Conservation (phyloP, 1,140 invertebrate genomes). For the roundworm (Caenorhabditis elegans) region WBcel235 BX284605.5:12531001-12531500, state of each 20-base stretch:
- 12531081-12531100: conserved; percentile 1
- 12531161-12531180: not conserved
- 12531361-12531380: too few species aligned
- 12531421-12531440: too few species aligned
- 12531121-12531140: conserved; percentile 3
- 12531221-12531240: not conserved
- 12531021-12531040: not conserved
- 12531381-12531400: too few species aligned
- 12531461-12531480: too few species aligned
- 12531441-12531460: too few species aligned
- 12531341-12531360: too few species aligned
- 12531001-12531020: too few species aligned
- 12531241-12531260: not conserved
- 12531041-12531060: conserved; percentile 14
- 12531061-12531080: not conserved
- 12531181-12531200: not conserved
- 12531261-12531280: not conserved
- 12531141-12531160: not conserved
- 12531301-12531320: too few species aligned
- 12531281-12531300: too few species aligned
- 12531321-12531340: too few species aligned
- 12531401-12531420: too few species aligned
- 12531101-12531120: conserved; percentile 20
- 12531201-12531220: not conserved
- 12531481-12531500: too few species aligned